These are phyloP conservation scores for Odontothrips loti DNA, from an alignment of 2,888 invertebrate genomes.

Conservation along the genomic window DNA sequence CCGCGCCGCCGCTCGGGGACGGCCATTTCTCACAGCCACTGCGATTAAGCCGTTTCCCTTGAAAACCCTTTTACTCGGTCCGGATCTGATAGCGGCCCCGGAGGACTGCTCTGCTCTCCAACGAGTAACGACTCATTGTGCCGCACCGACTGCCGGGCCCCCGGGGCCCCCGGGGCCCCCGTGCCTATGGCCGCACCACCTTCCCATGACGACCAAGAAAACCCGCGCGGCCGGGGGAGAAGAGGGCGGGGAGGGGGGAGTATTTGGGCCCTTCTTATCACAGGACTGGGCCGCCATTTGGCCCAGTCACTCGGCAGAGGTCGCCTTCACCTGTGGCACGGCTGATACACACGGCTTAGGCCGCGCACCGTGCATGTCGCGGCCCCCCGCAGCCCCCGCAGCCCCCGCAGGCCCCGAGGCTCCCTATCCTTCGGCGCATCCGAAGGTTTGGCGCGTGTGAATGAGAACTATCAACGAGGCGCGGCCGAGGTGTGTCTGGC, in stretches of 20 bases:
- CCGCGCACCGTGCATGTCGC: too few species aligned
- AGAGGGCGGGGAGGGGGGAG: too few species aligned
- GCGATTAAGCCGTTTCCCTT: background rate
- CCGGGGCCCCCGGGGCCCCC: background rate
- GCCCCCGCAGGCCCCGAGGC: background rate
- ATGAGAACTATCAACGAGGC: background rate
- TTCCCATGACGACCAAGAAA: background rate
- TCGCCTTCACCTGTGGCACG: too few species aligned
- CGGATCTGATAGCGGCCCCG: background rate
- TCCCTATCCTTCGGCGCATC: background rate
- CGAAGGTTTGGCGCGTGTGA: background rate
- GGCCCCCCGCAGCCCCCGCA: too few species aligned
- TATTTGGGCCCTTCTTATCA: too few species aligned
- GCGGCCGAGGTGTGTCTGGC: background rate
- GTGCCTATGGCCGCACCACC: background rate
- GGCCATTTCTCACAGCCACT: too few species aligned
- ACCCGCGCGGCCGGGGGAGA: background rate
- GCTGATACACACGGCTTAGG: too few species aligned
- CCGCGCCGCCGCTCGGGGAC: too few species aligned
- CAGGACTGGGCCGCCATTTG: too few species aligned
- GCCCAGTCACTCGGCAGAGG: too few species aligned
- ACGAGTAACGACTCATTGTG: conserved; percentile 4
- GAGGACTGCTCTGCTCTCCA: too few species aligned
- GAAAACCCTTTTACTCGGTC: background rate
- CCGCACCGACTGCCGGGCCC: background rate